These are phyloP conservation scores for Kryptopterus vitreolus DNA, from an alignment of 2,797 vertebrate genomes.

Conservation along the genomic window DNA sequence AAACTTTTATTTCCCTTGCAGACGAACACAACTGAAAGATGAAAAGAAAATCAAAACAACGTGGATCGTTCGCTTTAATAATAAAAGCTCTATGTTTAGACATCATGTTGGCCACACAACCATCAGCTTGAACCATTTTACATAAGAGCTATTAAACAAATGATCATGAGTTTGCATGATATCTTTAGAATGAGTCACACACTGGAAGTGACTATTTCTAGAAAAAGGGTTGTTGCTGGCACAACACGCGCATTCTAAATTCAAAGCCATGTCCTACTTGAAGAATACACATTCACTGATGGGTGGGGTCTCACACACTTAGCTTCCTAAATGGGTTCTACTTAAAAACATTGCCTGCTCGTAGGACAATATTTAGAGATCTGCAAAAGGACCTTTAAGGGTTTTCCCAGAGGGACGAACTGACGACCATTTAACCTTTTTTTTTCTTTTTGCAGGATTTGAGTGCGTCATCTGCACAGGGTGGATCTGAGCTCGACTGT, in stretches of 20 bases:
- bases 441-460: neutral
- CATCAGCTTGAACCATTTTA: neutral
- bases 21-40: neutral
- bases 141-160: neutral
- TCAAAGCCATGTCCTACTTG: neutral
- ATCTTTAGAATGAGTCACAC: neutral
- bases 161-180: neutral
- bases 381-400: neutral
- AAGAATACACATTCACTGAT: neutral
- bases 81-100: neutral
- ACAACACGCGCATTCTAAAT: neutral
- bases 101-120: neutral
- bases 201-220: neutral
- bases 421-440: neutral
- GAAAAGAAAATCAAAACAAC: neutral
- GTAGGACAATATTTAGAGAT: neutral
- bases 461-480: slow-evolving; percentile 5
- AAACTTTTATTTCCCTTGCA: neutral
- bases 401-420: neutral
- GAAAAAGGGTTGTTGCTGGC: neutral
- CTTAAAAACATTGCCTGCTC: neutral
- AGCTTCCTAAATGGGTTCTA: slow-evolving; percentile 5
- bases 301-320: neutral
- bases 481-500: slow-evolving; percentile 23
- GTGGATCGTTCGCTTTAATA: neutral